Conservation (phyloP, 2,113 vertebrate genomes). For the Pyrgilauda ruficollis region DNA sequence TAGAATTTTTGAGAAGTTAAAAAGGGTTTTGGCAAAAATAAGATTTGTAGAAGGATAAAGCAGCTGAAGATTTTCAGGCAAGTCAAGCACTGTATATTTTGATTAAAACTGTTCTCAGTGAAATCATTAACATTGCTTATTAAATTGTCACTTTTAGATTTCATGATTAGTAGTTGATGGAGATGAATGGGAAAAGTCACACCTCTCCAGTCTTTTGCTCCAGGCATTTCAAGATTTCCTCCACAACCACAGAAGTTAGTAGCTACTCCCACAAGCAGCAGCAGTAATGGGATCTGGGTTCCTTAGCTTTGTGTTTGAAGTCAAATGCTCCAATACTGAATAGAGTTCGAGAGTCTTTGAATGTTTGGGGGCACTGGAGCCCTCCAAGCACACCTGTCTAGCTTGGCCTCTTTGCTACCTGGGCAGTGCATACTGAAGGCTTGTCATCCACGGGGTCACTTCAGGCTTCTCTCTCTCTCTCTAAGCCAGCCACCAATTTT, state of each 20-base stretch:
- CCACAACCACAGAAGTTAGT: background rate
- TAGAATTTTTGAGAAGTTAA: background rate
- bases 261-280: background rate
- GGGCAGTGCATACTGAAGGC: background rate
- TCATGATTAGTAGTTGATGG: background rate
- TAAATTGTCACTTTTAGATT: background rate
- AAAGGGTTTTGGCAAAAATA: background rate
- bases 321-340: background rate
- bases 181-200: background rate
- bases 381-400: background rate
- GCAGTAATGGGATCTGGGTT: background rate
- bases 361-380: background rate
- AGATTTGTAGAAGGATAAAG: background rate
- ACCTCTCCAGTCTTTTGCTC: background rate
- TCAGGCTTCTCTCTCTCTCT: background rate
- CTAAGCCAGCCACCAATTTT: background rate
- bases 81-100: background rate
- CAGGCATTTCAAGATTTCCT: background rate
- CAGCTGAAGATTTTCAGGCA: background rate
- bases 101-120: background rate
- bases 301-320: background rate
- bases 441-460: background rate
- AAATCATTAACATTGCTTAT: background rate
- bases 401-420: background rate
- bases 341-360: background rate